phyloP scores from a whole-genome alignment of 2,113 vertebrate genomes.

The Spizaetus ornatus region DNA sequence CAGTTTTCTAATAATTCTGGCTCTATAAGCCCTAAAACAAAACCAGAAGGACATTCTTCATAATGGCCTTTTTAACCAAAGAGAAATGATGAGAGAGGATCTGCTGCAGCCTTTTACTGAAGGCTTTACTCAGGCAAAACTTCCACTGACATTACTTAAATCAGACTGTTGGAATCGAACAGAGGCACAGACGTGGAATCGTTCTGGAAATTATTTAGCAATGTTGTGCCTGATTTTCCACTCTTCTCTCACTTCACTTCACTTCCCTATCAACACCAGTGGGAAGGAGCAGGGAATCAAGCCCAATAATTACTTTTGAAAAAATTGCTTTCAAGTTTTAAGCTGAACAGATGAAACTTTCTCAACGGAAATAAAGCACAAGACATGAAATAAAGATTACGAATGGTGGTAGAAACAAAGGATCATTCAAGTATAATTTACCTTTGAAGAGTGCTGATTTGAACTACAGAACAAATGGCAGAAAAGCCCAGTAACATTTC shows the following conservation, averaged over 20 bases:
- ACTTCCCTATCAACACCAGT: neutral
- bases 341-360: slow-evolving; percentile 8
- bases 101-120: neutral
- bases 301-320: neutral
- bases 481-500: slow-evolving; percentile 27
- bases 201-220: neutral
- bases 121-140: neutral
- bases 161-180: neutral
- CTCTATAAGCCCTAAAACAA: neutral
- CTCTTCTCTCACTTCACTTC: neutral
- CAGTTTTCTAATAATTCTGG: neutral
- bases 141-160: neutral
- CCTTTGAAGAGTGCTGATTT: slow-evolving; percentile 37
- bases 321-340: neutral
- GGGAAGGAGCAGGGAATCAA: neutral
- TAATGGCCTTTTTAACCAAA: neutral
- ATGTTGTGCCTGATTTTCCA: neutral
- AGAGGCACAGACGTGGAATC: neutral
- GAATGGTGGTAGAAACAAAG: neutral
- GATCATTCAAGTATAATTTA: slow-evolving; percentile 60
- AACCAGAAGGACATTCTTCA: neutral
- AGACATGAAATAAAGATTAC: slow-evolving; percentile 32
- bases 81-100: neutral
- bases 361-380: slow-evolving; percentile 8
- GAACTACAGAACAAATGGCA: slow-evolving; percentile 24